Evolutionary conservation across 35 echinoderm and acorn worm species (phyloP).

Genomic region (Heliocidaris tuberculata): DNA sequence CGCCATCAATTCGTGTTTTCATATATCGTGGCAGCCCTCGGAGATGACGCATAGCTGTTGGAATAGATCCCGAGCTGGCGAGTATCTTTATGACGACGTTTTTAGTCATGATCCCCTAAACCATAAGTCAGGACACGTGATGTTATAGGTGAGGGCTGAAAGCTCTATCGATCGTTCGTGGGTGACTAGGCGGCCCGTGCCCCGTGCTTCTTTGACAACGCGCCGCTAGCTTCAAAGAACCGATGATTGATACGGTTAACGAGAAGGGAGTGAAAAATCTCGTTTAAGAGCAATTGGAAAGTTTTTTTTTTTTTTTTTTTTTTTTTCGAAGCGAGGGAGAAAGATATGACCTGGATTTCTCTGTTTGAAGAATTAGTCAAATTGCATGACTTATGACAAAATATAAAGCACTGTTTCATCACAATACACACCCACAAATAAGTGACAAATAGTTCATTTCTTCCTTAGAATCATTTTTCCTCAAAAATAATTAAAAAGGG

Average conservation of each 20-base stretch:
- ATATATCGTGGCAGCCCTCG: neutral
- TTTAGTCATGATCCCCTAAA: conserved; percentile 10
- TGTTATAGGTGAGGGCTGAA: neutral
- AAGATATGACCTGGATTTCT: conserved; percentile 9
- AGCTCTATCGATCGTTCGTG: neutral
- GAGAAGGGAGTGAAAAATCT: neutral
- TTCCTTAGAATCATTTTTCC: too few relatives aligned
- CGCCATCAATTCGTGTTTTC: neutral
- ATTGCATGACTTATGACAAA: neutral
- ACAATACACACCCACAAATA: neutral
- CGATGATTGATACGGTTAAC: neutral
- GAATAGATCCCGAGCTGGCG: neutral
- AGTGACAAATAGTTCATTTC: neutral
- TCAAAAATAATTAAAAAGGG: too few relatives aligned
- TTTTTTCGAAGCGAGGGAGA: neutral
- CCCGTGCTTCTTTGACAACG: conserved; percentile 14
- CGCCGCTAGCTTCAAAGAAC: conserved; percentile 7
- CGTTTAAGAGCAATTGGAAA: neutral
- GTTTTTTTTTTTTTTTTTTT: neutral
- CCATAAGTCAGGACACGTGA: conserved; percentile 2
- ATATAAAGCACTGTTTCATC: neutral
- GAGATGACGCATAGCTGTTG: neutral
- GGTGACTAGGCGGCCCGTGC: neutral
- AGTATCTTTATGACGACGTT: neutral
- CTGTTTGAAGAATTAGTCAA: neutral